Evolutionary conservation across 2,888 invertebrate species (phyloP).

Genomic region (Troglohyphantes excavatus): DNA sequence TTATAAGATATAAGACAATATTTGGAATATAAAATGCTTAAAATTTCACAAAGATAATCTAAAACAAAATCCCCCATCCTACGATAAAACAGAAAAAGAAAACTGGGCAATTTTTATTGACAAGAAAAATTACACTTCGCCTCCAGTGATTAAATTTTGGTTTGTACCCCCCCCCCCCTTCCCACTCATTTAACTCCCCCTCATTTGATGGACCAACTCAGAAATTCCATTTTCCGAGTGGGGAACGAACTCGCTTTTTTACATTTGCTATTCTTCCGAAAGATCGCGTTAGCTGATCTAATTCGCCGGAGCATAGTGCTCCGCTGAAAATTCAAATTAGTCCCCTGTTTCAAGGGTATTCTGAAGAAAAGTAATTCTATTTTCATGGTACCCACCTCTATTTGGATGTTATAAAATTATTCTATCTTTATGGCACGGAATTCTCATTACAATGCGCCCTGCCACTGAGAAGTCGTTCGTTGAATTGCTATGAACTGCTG

Average conservation of each 20-base stretch:
- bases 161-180: neutral
- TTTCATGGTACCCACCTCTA: conserved; percentile 11
- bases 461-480: neutral
- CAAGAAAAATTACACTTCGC: neutral
- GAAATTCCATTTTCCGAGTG: conserved; percentile 35
- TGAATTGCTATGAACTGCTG: neutral
- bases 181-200: neutral
- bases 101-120: conserved; percentile 19
- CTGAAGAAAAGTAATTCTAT: conserved; percentile 28
- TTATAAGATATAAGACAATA: no score
- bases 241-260: neutral
- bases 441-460: neutral
- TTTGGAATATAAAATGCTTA: no score
- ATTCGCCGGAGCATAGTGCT: neutral
- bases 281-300: conserved; percentile 18
- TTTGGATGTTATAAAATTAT: neutral
- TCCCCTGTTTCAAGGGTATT: neutral
- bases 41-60: no score
- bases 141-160: conserved; percentile 27
- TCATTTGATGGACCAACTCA: conserved; percentile 10
- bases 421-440: neutral
- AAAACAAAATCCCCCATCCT: no score
- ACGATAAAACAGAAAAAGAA: neutral
- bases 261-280: conserved; percentile 1
- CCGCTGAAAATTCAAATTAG: conserved; percentile 29